These are phyloP conservation scores for Hydriomena furcata DNA, from an alignment of 2,888 invertebrate species.

Conservation along the genomic window DNA sequence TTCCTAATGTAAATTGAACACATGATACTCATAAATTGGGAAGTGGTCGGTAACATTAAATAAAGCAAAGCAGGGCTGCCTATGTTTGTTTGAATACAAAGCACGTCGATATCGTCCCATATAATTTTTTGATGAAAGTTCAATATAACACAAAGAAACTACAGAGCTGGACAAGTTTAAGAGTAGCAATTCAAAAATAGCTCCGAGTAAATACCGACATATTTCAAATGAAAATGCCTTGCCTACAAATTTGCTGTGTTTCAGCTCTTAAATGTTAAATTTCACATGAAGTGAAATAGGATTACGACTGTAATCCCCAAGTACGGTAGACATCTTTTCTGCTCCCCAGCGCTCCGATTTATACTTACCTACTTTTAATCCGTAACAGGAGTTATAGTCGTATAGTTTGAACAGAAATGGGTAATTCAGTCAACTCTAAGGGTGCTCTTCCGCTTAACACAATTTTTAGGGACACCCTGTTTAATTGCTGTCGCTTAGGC, in stretches of 20 bases:
- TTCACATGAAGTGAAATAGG: too few species aligned
- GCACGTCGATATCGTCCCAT: constrained; percentile 42
- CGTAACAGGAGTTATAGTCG: too few species aligned
- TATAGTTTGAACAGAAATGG: too few species aligned
- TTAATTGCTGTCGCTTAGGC: too few species aligned
- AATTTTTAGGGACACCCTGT: too few species aligned
- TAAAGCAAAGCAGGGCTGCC: constrained; percentile 41
- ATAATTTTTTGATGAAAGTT: constrained; percentile 34
- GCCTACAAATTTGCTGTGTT: constrained; percentile 30
- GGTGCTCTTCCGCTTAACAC: too few species aligned
- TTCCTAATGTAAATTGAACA: neutral
- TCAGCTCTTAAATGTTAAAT: constrained; percentile 34
- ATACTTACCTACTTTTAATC: too few species aligned
- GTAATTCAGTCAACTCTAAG: too few species aligned
- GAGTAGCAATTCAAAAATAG: constrained; percentile 44
- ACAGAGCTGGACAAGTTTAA: constrained; percentile 33
- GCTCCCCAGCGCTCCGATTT: too few species aligned
- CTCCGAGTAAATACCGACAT: constrained; percentile 30
- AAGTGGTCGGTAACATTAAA: constrained; percentile 28
- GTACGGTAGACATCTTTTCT: too few species aligned
- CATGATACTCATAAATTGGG: neutral
- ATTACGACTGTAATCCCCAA: too few species aligned
- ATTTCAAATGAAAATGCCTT: constrained; percentile 28
- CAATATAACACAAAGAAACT: constrained; percentile 38
- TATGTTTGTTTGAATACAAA: constrained; percentile 44